These are phyloP conservation scores for Tyto alba DNA, from an alignment of 2,113 vertebrate genomes.

Conservation along the genomic window DNA sequence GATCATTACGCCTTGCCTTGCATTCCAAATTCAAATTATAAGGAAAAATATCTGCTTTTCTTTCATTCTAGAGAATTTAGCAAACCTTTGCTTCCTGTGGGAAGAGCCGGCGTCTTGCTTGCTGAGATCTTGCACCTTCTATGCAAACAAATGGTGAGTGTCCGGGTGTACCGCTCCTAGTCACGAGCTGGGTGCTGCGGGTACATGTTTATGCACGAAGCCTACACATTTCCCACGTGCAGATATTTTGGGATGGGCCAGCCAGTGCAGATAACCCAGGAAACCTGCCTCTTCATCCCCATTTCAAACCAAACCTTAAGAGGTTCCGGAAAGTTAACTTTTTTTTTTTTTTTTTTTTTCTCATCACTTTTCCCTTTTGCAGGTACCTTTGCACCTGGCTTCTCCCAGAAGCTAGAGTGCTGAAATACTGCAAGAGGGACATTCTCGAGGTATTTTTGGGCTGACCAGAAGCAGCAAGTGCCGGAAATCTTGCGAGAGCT, in stretches of 20 bases:
- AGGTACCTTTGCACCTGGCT: slow-evolving; percentile 57
- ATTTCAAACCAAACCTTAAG: background rate
- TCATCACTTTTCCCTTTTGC: slow-evolving; percentile 53
- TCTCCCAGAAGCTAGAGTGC: slow-evolving; percentile 57
- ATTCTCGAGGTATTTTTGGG: slow-evolving; percentile 31
- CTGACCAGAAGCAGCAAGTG: slow-evolving; percentile 35
- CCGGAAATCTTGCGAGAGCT: background rate
- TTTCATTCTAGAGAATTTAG: slow-evolving; percentile 90
- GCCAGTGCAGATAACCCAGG: background rate
- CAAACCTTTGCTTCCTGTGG: slow-evolving; percentile 96
- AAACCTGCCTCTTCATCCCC: background rate
- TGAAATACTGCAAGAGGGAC: slow-evolving; percentile 8
- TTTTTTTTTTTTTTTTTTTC: background rate
- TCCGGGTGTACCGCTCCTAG: accelerated
- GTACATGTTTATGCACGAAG: background rate
- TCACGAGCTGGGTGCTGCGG: background rate
- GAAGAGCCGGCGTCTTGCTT: slow-evolving; percentile 93
- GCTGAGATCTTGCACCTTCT: slow-evolving; percentile 99
- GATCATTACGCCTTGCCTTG: background rate
- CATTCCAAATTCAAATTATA: background rate
- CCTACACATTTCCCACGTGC: background rate
- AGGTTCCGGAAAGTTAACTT: background rate
- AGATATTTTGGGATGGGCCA: background rate
- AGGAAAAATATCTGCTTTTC: background rate
- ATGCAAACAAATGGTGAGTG: slow-evolving; percentile 99